Evolutionary conservation across 2,888 invertebrate species (phyloP).

Genomic region (Thumatha senex): DNA sequence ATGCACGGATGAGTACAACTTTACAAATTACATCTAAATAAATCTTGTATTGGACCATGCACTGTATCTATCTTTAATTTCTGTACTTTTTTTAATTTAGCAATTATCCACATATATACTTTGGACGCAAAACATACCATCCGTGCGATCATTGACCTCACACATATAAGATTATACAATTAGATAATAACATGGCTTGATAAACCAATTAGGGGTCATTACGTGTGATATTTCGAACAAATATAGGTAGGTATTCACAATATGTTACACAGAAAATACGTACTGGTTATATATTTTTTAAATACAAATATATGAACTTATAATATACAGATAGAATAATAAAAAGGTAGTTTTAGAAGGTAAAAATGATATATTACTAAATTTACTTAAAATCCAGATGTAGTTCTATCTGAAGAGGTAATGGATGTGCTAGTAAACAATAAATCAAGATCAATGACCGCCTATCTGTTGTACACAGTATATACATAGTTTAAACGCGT

Average conservation of each 20-base stretch:
- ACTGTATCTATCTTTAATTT: neutral
- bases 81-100: neutral
- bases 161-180: constrained; percentile 11
- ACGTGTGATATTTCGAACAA: constrained; percentile 2
- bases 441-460: constrained; percentile 55
- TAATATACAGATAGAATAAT: too few relatives aligned
- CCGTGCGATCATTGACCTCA: constrained; percentile 17
- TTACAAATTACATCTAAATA: neutral
- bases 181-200: constrained; percentile 5
- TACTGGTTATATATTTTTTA: too few relatives aligned
- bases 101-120: neutral
- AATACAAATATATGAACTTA: too few relatives aligned
- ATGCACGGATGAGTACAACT: too few relatives aligned
- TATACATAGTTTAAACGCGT: constrained; percentile 6
- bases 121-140: neutral
- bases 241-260: neutral
- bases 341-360: neutral
- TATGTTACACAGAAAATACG: too few relatives aligned
- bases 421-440: constrained; percentile 28
- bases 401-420: constrained; percentile 10
- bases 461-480: constrained; percentile 44
- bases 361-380: too few relatives aligned
- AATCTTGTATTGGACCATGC: neutral
- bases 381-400: constrained; percentile 8
- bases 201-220: constrained; percentile 10